Evolutionary conservation across 2,797 vertebrate genomes (phyloP).

Genomic region (Trichosurus vulpecula): DNA sequence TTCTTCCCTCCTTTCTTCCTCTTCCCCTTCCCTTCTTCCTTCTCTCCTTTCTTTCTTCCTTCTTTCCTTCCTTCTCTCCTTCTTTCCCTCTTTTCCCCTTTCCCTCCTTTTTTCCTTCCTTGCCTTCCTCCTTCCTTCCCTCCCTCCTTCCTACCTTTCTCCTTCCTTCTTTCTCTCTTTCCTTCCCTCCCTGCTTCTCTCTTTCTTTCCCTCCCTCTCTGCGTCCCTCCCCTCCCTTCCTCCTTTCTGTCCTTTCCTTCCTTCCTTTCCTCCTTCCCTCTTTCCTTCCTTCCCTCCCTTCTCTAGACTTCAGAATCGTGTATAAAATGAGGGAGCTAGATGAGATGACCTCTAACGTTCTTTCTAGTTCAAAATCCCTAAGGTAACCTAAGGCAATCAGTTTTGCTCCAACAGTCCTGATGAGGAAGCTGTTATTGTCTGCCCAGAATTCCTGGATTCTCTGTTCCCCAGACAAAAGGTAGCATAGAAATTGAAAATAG

Average conservation of each 20-base stretch:
- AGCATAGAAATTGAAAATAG: constrained; percentile 39
- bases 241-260: too few relatives aligned
- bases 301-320: neutral
- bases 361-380: neutral
- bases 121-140: too few relatives aligned
- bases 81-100: too few relatives aligned
- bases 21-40: too few relatives aligned
- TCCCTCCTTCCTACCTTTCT: too few relatives aligned
- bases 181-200: too few relatives aligned
- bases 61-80: too few relatives aligned
- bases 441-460: neutral
- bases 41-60: too few relatives aligned
- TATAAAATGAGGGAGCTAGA: neutral
- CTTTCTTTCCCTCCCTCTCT: neutral
- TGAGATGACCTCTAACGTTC: neutral
- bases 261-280: neutral
- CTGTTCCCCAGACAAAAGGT: constrained; percentile 11
- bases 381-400: neutral
- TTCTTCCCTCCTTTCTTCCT: neutral
- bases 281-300: too few relatives aligned
- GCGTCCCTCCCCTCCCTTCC: too few relatives aligned
- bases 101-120: too few relatives aligned
- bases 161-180: neutral
- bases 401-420: neutral
- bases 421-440: neutral